A percentile compares a stretch with the other conserved stretches of the same genome.
These are phyloP conservation scores for Nezara viridula DNA, from an alignment of 2,888 invertebrate species.

Conservation along the genomic window DNA sequence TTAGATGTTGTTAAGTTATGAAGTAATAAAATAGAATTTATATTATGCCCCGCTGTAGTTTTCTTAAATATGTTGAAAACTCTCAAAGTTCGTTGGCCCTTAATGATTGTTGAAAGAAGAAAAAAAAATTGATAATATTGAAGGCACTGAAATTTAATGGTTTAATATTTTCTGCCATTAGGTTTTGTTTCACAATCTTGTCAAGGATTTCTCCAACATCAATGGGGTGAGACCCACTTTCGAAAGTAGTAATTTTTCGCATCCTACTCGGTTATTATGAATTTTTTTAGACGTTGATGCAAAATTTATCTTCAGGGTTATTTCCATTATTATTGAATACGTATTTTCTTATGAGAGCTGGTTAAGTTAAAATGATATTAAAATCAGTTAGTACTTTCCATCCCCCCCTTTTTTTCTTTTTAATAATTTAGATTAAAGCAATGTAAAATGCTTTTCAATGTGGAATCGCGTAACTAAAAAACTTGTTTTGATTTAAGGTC, in stretches of 20 bases:
- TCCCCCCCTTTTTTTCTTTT: too few species aligned
- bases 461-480: too few species aligned
- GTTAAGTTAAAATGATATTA: too few species aligned
- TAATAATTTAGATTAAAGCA: too few species aligned
- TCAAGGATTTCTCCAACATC: neutral
- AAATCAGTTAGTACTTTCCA: too few species aligned
- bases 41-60: too few species aligned
- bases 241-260: conserved; percentile 1
- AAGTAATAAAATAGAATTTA: too few species aligned
- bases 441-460: too few species aligned
- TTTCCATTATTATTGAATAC: neutral
- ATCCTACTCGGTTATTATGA: neutral
- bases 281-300: neutral
- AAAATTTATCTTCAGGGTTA: neutral
- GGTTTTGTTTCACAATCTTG: neutral
- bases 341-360: too few species aligned
- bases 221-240: neutral
- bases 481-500: too few species aligned
- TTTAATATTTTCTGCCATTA: neutral
- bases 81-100: neutral
- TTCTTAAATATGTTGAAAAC: neutral
- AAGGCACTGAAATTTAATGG: neutral
- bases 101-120: neutral
- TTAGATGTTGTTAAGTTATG: too few species aligned
- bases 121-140: neutral